These are phyloP conservation scores for Pyrrhura leucotis DNA, from an alignment of 2,797 vertebrate genomes.

Conservation along the genomic window DNA sequence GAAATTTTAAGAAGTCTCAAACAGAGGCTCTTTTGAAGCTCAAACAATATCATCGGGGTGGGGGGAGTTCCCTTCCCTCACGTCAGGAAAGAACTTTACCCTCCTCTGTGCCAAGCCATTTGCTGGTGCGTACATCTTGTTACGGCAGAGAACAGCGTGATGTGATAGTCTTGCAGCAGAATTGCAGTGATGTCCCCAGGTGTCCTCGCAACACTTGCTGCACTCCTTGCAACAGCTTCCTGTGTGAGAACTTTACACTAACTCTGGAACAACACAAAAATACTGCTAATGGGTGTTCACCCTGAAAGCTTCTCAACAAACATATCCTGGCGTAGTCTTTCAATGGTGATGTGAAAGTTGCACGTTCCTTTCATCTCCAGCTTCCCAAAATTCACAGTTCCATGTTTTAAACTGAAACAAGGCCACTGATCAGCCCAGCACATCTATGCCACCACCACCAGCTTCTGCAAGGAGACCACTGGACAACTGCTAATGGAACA, in stretches of 20 bases:
- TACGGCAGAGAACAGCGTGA: neutral
- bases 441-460: neutral
- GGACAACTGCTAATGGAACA: neutral
- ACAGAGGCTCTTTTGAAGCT: constrained; percentile 1
- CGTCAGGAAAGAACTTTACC: neutral
- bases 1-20: neutral
- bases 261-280: neutral
- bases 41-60: neutral
- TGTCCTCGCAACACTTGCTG: neutral
- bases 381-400: neutral
- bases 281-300: neutral
- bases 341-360: neutral
- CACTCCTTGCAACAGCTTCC: neutral
- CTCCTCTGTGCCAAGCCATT: neutral
- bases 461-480: neutral
- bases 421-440: neutral
- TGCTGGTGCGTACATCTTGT: neutral
- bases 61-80: constrained; percentile 6
- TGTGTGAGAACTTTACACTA: neutral
- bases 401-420: neutral
- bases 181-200: neutral
- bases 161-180: neutral
- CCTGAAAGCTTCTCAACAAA: neutral
- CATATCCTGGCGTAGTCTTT: neutral
- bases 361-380: neutral